Evolutionary conservation across 2,113 vertebrate genomes (phyloP).

Genomic region (Archocentrus centrarchus): DNA sequence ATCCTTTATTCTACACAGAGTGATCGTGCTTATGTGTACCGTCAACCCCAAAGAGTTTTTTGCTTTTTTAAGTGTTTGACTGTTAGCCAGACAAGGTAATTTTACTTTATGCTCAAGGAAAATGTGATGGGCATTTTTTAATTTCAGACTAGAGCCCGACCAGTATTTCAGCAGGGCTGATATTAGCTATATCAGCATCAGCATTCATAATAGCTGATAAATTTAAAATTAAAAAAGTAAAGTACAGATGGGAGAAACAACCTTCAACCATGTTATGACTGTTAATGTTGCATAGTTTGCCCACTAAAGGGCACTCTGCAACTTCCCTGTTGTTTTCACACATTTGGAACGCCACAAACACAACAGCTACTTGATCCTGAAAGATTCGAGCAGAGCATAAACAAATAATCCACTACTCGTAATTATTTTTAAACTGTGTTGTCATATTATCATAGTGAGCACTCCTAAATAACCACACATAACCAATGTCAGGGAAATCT

Average conservation of each 20-base stretch:
- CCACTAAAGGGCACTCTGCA: neutral
- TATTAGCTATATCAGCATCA: too few species aligned
- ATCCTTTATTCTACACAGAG: too few species aligned
- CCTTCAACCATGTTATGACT: neutral
- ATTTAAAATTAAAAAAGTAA: neutral
- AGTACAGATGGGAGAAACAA: neutral
- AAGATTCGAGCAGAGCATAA: neutral
- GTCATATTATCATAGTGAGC: neutral
- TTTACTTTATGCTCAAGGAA: too few species aligned
- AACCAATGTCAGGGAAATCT: neutral
- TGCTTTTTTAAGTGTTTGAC: too few species aligned
- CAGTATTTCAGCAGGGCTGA: too few species aligned
- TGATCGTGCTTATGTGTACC: too few species aligned
- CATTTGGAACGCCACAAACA: neutral
- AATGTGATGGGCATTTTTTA: too few species aligned
- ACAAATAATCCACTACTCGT: neutral
- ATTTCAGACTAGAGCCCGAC: too few species aligned
- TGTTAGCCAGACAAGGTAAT: too few species aligned
- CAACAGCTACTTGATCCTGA: neutral
- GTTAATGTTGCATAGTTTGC: neutral
- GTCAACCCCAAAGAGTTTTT: too few species aligned
- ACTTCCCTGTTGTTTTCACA: neutral
- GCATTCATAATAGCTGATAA: too few species aligned
- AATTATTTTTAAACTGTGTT: too few species aligned
- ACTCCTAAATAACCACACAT: neutral